phyloP scores from a whole-genome alignment of 1,140 invertebrate genomes.

The Drosophila varians region DNA sequence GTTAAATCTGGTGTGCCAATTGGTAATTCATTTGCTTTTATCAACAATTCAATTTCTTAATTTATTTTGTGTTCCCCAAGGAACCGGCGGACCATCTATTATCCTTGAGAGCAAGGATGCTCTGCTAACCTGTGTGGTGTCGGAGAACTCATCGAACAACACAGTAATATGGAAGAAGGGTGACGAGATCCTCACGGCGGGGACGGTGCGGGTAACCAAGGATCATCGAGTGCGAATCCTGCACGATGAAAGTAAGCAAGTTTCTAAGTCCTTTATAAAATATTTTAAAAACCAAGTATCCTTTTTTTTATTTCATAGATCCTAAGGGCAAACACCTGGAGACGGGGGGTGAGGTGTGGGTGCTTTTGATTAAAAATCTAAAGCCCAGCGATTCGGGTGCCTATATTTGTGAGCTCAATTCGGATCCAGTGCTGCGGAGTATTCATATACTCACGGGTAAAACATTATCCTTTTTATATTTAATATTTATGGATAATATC shows the following conservation, averaged over 20 bases:
- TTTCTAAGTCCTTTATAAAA: too few relatives aligned
- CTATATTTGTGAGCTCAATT: constrained; percentile 93
- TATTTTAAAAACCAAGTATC: not conserved
- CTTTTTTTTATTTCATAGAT: constrained; percentile 64
- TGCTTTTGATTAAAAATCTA: constrained; percentile 89
- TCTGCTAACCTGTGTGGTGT: constrained; percentile 90
- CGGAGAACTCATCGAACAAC: constrained; percentile 86
- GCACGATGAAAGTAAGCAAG: constrained; percentile 87
- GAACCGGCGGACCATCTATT: constrained; percentile 79
- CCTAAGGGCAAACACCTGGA: constrained; percentile 83
- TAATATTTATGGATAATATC: too few relatives aligned
- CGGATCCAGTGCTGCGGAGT: constrained; percentile 89
- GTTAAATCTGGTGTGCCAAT: constrained; percentile 81
- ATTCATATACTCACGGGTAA: constrained; percentile 91
- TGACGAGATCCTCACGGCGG: constrained; percentile 89
- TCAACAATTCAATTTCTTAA: not conserved
- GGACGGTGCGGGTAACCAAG: constrained; percentile 88
- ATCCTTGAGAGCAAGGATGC: constrained; percentile 89
- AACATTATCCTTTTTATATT: too few relatives aligned
- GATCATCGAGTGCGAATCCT: constrained; percentile 89
- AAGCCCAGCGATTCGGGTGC: constrained; percentile 89
- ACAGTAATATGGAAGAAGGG: constrained; percentile 90
- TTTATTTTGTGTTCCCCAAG: constrained; percentile 11
- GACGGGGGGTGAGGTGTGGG: constrained; percentile 91
- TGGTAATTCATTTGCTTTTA: constrained; percentile 63